Percentiles rank a stretch among this genome's conserved stretches.
Conservation (phyloP, 2,113 vertebrate genomes). For the Cyprinodon brontotheroides region DNA sequence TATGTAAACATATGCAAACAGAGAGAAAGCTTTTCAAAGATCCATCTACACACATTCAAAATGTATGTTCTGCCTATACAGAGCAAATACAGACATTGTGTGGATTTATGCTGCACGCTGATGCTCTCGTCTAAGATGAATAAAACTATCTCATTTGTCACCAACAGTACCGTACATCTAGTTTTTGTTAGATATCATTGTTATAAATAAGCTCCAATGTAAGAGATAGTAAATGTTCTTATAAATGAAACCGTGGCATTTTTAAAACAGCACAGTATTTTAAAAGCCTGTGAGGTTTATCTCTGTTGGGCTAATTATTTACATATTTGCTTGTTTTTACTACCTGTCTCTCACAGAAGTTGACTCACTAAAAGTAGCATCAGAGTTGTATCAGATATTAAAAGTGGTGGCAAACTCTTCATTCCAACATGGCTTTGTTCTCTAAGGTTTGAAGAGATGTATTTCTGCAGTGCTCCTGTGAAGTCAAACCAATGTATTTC, state of each 20-base stretch:
- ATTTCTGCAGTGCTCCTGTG: no score
- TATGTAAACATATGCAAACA: not conserved
- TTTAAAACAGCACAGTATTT: not conserved
- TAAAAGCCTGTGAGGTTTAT: not conserved
- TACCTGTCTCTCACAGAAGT: not conserved
- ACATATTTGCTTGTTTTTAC: not conserved
- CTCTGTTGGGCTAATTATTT: constrained; percentile 8
- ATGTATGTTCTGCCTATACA: not conserved
- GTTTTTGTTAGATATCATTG: not conserved
- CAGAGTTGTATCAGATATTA: no score
- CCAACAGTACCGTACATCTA: not conserved
- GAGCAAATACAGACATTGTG: not conserved
- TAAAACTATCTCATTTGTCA: constrained; percentile 1
- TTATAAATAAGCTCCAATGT: not conserved
- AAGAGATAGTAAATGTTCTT: constrained; percentile 2
- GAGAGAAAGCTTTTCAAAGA: no score
- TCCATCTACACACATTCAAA: not conserved
- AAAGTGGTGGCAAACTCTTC: no score
- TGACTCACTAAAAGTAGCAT: not conserved
- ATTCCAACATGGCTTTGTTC: no score
- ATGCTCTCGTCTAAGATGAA: not conserved
- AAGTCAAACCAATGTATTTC: no score
- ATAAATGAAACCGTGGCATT: not conserved
- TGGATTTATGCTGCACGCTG: not conserved
- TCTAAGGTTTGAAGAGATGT: no score